Percentiles rank a stretch among this genome's conserved stretches.
Evolutionary conservation across 2,888 invertebrate genomes (phyloP).

Genomic region (Panopea generosa): DNA sequence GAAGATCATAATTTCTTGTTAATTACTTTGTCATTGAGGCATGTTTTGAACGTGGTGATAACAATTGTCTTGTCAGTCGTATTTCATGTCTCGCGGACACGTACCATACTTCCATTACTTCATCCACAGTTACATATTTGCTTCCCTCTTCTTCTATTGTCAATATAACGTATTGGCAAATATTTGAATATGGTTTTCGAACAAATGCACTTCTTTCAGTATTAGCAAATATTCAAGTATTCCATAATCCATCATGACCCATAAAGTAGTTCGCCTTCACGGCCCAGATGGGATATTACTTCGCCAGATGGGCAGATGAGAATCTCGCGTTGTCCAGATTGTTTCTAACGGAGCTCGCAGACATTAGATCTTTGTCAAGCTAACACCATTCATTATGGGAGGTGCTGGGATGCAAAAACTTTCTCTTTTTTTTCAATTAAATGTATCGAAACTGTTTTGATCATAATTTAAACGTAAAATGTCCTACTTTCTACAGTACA

Average conservation of each 20-base stretch:
- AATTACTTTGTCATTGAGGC: no score
- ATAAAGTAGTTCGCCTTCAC: neutral
- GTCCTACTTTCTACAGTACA: no score
- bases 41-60: no score
- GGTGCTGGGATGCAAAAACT: slow-evolving; percentile 27
- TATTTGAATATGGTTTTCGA: neutral
- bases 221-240: neutral
- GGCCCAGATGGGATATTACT: slow-evolving; percentile 60
- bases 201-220: neutral
- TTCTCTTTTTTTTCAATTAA: slow-evolving; percentile 7
- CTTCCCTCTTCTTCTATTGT: neutral
- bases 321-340: slow-evolving; percentile 63
- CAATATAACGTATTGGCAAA: neutral
- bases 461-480: no score
- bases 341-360: slow-evolving; percentile 51
- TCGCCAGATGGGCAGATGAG: slow-evolving; percentile 62
- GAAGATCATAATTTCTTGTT: no score
- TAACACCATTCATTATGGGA: slow-evolving; percentile 39
- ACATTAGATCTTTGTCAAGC: slow-evolving; percentile 61
- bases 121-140: neutral
- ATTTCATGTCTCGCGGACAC: no score
- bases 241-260: slow-evolving; percentile 1
- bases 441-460: no score
- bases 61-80: no score
- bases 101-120: no score